These are phyloP conservation scores for Euzetes globulus DNA, from an alignment of 2,888 invertebrate genomes.

Conservation along the genomic window DNA sequence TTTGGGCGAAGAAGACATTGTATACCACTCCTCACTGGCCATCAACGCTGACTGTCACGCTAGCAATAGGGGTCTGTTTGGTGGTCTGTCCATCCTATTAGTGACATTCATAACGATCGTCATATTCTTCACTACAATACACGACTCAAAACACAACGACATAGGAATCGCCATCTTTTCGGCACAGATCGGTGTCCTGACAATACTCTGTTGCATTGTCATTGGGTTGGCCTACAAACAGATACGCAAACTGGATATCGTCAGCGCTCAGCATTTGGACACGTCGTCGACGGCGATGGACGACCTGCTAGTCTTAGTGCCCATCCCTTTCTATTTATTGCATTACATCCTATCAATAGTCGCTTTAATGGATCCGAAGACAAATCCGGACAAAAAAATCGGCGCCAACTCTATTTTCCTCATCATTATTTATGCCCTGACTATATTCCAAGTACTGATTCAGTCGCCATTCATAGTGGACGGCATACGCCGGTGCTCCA, in stretches of 20 bases:
- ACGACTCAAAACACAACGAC: slow-evolving; percentile 48
- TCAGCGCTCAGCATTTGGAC: slow-evolving; percentile 51
- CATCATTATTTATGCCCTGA: slow-evolving; percentile 37
- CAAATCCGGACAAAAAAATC: not conserved
- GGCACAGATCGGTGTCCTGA: slow-evolving; percentile 53
- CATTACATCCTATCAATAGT: slow-evolving; percentile 55
- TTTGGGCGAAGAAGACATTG: slow-evolving; percentile 40
- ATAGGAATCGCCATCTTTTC: slow-evolving; percentile 42
- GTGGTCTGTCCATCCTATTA: slow-evolving; percentile 58
- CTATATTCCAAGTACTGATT: slow-evolving; percentile 60
- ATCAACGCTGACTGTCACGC: slow-evolving; percentile 65
- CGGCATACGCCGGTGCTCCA: slow-evolving; percentile 65
- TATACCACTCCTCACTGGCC: slow-evolving; percentile 50
- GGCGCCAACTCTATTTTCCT: slow-evolving; percentile 17
- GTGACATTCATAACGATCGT: slow-evolving; percentile 56
- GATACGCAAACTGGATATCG: slow-evolving; percentile 58
- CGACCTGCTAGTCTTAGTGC: slow-evolving; percentile 62
- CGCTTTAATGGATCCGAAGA: slow-evolving; percentile 17
- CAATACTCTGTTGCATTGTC: slow-evolving; percentile 55
- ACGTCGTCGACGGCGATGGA: slow-evolving; percentile 58
- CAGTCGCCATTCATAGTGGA: slow-evolving; percentile 68
- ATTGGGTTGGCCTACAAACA: slow-evolving; percentile 58
- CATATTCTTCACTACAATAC: slow-evolving; percentile 56
- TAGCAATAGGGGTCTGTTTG: slow-evolving; percentile 65
- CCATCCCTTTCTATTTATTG: slow-evolving; percentile 64